Conservation (phyloP, 2,113 vertebrate genomes). For the Ciconia boyciana region DNA sequence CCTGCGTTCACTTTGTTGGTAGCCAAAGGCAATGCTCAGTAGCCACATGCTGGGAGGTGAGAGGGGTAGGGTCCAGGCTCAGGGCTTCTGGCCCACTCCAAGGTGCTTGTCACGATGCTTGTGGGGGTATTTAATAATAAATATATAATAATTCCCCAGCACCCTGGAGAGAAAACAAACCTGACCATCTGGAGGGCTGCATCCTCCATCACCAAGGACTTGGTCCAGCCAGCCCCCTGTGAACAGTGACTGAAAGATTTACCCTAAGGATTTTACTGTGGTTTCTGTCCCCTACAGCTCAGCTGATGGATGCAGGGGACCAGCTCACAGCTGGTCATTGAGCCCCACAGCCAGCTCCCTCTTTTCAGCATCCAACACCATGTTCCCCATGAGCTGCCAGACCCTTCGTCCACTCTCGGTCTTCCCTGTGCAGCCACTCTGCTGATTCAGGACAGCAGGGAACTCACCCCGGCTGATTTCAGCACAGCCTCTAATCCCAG, state of each 20-base stretch:
- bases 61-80: background rate
- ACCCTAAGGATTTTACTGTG: background rate
- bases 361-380: background rate
- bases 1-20: accelerated
- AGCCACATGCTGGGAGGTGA: background rate
- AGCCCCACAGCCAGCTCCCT: background rate
- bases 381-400: accelerated
- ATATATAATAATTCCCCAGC: background rate
- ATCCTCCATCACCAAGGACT: background rate
- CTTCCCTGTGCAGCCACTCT: background rate
- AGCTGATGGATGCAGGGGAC: no score
- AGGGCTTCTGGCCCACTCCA: background rate
- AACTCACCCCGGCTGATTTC: background rate
- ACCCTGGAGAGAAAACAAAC: background rate
- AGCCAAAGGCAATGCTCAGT: background rate
- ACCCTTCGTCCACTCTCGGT: accelerated
- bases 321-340: accelerated
- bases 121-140: background rate
- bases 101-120: background rate
- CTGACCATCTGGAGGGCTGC: background rate
- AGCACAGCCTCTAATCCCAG: conserved; percentile 6
- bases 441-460: background rate
- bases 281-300: background rate
- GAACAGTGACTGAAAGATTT: background rate
- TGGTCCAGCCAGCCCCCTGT: background rate